Evolutionary conservation across 2,113 vertebrate genomes (phyloP), one percentile per base, ranked within the genome.

Genomic region (Pelobates fuscus): DNA sequence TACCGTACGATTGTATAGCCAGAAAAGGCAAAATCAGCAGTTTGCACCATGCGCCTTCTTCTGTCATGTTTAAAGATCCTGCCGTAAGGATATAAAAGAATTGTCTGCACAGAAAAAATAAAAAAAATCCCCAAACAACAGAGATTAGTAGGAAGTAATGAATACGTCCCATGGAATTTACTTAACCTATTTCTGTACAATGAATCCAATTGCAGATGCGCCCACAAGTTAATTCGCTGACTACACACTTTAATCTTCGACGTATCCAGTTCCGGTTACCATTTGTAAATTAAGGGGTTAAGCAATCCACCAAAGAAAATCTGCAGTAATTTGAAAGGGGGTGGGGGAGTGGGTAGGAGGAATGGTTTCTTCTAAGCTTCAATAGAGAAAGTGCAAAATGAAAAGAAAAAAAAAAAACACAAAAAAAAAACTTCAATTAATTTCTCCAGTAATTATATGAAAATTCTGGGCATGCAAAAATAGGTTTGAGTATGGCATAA

Each of bases 361-460:
- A 83, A 80, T 85, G 1, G 29, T 87, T 91, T 90, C 86, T 86
- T 88, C 89, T 87, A 85, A 80, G 82, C 77, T 83, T 84, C 79
- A 86, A 86, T 83, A 81, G 86, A 85, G 83, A 85, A 83, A 90
- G 82, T 88, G 80, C 82, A 83, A 84, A 89, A 89, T 90, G 87
- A 88, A 89, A 37, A n/a, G n/a, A n/a, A n/a, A n/a, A n/a, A n/a
- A n/a, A n/a, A n/a, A n/a, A n/a, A n/a, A n/a, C n/a, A n/a, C n/a
- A n/a, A n/a, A n/a, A n/a, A n/a, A n/a, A 84, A 84, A 90, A 90
- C 86, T 89, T 80, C 88, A 89, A 90, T 90, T 91, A 91, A 90
- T 93, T 92, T 89, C 82, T 80, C 77, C 79, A 82, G 80, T 88
- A 87, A 91, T 91, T 90, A 88, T 87, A 83, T 82, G 86, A 82